Evolutionary conservation across 2,888 invertebrate genomes (phyloP).

Genomic region (Agelastica alni): DNA sequence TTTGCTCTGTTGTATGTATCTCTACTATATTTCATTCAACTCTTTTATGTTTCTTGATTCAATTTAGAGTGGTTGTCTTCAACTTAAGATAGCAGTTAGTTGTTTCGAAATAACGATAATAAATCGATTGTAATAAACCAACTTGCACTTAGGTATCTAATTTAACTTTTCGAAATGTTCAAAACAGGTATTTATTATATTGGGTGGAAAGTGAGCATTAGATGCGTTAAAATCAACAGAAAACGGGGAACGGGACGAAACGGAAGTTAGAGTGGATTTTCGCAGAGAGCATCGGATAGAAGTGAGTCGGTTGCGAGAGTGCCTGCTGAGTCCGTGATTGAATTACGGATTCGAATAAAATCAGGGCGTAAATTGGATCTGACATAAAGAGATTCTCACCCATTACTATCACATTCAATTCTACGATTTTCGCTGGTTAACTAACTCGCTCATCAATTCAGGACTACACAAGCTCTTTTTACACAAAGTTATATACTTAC

Average conservation of each 20-base stretch:
- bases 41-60: no score
- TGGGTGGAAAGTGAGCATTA: background rate
- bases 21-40: no score
- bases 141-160: no score
- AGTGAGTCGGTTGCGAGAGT: conserved; percentile 33
- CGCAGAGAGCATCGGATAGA: background rate
- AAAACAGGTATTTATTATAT: no score
- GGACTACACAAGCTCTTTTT: conserved; percentile 10
- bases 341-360: conserved; percentile 57
- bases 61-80: no score
- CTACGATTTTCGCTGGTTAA: conserved; percentile 36
- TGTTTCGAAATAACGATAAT: no score
- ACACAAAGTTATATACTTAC: no score
- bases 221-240: conserved; percentile 1
- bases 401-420: conserved; percentile 56
- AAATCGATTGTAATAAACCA: no score
- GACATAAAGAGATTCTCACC: conserved; percentile 55
- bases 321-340: conserved; percentile 50
- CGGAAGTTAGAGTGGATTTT: conserved; percentile 18
- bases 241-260: conserved; percentile 9
- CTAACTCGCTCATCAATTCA: conserved; percentile 34
- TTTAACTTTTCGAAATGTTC: no score
- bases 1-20: no score
- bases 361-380: conserved; percentile 55
- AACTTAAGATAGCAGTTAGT: no score